Evolutionary conservation across 2,888 invertebrate species (phyloP), one percentile per base, ranked within the genome.

Genomic region (Callyntrura guangdongensis): DNA sequence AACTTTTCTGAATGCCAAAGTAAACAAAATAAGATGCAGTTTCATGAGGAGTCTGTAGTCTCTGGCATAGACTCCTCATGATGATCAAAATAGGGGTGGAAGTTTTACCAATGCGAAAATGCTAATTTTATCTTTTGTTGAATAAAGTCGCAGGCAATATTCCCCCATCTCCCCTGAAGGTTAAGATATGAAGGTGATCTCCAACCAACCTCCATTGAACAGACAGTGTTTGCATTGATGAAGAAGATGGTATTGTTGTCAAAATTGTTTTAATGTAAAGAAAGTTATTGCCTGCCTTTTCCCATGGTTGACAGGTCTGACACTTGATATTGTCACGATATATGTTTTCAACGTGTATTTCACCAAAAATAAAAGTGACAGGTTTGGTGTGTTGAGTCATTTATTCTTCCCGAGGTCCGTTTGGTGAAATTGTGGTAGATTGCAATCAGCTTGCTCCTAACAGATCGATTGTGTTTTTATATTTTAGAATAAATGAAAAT

Each of bases 281-380:
- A 61, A 61, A 17, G 20, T 53, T 61, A 61, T 61, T 61, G 20
- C 17, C 17, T 8, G 20, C 2, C 20, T 11, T 64, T 64, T 64
- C 22, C 9, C 9, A 64, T 25, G 2, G 22, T 64, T 64, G 64
- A 25, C 64, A 64, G 25, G 61, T 20, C 22, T 64, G 64, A 64
- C 64, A 64, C 25, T 8, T 64, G 25, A 64, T 25, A 64, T 64
- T 64, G 64, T 64, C 64, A 25, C 64, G 25, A 64, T 25, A 64
- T 25, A 17, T 22, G 36, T 64, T 64, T n/a, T 25, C 22, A 64
- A 64, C 14, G 36, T 64, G 22, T 25, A 9, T 25, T 64, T 25
- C 12, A 12, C 25, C 64, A 64, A 64, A 64, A 25, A 64, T 25
- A 64, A 64, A 8, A 59, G 17, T 64, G n/a, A 14, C 11, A 61